phyloP scores from a whole-genome alignment of 1,140 invertebrate genomes.

The Manduca sexta region DNA sequence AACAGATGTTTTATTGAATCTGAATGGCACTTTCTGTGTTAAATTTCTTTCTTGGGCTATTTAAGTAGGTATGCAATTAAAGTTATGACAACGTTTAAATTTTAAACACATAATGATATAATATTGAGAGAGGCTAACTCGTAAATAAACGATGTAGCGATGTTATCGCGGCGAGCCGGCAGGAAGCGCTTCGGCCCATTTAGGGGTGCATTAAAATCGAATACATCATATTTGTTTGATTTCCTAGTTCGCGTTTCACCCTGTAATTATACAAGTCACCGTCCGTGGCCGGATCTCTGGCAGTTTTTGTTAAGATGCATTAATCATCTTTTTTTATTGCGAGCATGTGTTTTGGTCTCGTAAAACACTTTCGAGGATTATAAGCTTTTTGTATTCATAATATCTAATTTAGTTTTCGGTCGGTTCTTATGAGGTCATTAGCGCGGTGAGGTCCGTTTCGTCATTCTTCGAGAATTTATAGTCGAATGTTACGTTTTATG shows the following conservation, averaged over 20 bases:
- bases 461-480: constrained; percentile 28
- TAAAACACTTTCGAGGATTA: constrained; percentile 60
- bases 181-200: constrained; percentile 69
- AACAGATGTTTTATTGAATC: too few relatives aligned
- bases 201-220: constrained; percentile 73
- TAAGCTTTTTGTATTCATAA: constrained; percentile 57
- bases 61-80: not conserved
- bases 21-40: too few relatives aligned
- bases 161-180: constrained; percentile 57
- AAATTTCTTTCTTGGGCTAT: too few relatives aligned
- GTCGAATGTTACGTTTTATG: constrained; percentile 34
- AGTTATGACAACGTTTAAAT: constrained; percentile 39
- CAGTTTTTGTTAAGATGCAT: constrained; percentile 60
- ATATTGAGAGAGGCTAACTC: constrained; percentile 47
- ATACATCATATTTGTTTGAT: constrained; percentile 74
- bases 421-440: constrained; percentile 53
- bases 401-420: constrained; percentile 55
- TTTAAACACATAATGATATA: constrained; percentile 52
- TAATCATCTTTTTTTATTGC: constrained; percentile 66
- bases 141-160: constrained; percentile 60
- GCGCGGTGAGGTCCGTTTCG: constrained; percentile 31
- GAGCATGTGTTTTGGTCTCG: constrained; percentile 58
- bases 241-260: constrained; percentile 69
- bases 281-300: constrained; percentile 56
- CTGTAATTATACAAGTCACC: constrained; percentile 71